phyloP scores from a whole-genome alignment of 2,797 vertebrate species.

The Gastrophryne carolinensis region DNA sequence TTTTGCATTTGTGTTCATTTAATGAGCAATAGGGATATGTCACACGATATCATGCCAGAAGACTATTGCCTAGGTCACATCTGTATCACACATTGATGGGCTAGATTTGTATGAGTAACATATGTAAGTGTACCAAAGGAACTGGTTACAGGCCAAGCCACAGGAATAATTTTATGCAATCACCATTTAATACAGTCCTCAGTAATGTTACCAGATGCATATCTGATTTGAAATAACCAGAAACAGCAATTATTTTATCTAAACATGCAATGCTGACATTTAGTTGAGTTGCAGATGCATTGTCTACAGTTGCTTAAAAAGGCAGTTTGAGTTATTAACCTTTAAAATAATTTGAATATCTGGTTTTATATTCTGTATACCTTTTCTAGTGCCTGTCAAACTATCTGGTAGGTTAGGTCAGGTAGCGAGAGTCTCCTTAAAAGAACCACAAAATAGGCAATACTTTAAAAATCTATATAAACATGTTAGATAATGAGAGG shows the following conservation, averaged over 20 bases:
- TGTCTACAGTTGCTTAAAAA: too few relatives aligned
- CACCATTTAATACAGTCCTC: neutral
- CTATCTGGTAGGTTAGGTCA: too few relatives aligned
- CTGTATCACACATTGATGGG: constrained; percentile 30
- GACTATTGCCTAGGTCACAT: constrained; percentile 29
- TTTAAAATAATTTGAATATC: too few relatives aligned
- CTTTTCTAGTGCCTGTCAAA: too few relatives aligned
- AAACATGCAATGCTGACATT: neutral
- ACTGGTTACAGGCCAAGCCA: neutral
- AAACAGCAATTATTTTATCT: neutral
- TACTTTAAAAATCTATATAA: too few relatives aligned
- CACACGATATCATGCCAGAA: constrained; percentile 18
- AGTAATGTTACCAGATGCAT: neutral
- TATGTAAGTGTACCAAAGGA: neutral
- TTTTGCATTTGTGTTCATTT: neutral
- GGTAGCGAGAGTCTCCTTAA: too few relatives aligned
- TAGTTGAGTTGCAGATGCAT: too few relatives aligned
- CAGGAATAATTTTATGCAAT: neutral
- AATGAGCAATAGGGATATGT: constrained; percentile 16
- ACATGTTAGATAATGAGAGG: too few relatives aligned
- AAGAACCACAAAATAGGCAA: too few relatives aligned
- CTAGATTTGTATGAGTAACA: neutral
- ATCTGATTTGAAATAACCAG: neutral
- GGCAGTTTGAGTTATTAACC: too few relatives aligned
- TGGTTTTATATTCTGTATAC: too few relatives aligned